A percentile compares a stretch with the other conserved stretches of the same genome.
Evolutionary conservation across 2,888 invertebrate genomes (phyloP).

Genomic region (Ischnus inquisitorius): DNA sequence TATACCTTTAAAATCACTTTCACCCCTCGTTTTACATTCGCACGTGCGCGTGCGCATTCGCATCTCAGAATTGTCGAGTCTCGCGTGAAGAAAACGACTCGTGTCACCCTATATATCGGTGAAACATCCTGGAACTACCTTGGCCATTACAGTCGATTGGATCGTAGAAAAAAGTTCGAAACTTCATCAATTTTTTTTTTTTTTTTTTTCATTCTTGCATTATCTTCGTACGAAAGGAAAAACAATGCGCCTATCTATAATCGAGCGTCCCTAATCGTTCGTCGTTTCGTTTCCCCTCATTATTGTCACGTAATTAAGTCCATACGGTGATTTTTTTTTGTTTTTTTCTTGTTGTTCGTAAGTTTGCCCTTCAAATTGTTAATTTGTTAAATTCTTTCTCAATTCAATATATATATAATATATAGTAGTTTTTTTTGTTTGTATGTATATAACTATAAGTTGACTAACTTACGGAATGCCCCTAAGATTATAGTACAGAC

Average conservation of each 20-base stretch:
- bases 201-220: constrained; percentile 6
- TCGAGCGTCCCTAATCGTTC: constrained; percentile 32
- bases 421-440: constrained; percentile 28
- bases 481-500: constrained; percentile 80
- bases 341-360: constrained; percentile 29
- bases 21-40: constrained; percentile 68
- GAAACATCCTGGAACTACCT: constrained; percentile 16
- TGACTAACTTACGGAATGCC: constrained; percentile 79
- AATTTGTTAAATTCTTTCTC: constrained; percentile 59
- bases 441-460: constrained; percentile 62
- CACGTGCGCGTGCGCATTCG: constrained; percentile 23
- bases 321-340: constrained; percentile 63
- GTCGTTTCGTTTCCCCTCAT: constrained; percentile 53
- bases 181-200: constrained; percentile 40
- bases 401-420: constrained; percentile 64
- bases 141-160: constrained; percentile 42
- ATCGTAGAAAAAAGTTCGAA: constrained; percentile 51
- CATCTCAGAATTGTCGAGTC: constrained; percentile 13
- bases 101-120: not conserved
- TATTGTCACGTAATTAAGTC: constrained; percentile 70
- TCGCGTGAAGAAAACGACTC: constrained; percentile 11
- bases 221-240: constrained; percentile 26
- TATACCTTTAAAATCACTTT: constrained; percentile 77
- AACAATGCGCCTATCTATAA: constrained; percentile 40
- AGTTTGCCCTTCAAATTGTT: constrained; percentile 51